phyloP scores from a whole-genome alignment of 2,888 invertebrate species.

The Cryptus armator region DNA sequence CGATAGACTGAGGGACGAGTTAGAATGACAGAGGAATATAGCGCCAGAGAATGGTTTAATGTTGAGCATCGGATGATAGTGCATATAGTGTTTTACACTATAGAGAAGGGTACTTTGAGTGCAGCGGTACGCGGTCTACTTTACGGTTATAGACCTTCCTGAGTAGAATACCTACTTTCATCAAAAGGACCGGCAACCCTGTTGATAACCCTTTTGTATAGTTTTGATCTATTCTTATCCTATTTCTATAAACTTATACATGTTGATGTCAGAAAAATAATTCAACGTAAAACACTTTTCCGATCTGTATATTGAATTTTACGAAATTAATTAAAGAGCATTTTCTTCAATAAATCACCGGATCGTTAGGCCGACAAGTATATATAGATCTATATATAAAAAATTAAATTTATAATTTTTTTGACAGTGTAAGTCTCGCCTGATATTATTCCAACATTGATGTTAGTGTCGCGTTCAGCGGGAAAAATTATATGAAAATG shows the following conservation, averaged over 20 bases:
- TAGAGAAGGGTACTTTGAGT: neutral
- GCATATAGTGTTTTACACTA: constrained; percentile 1
- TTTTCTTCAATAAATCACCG: too few relatives aligned
- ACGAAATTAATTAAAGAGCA: too few relatives aligned
- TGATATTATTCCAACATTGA: too few relatives aligned
- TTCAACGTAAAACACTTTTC: too few relatives aligned
- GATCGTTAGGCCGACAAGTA: too few relatives aligned
- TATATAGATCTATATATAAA: too few relatives aligned
- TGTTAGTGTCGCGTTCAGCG: too few relatives aligned
- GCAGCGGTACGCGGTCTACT: constrained; percentile 34
- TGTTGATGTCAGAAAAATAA: neutral
- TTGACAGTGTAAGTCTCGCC: too few relatives aligned
- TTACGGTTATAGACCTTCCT: constrained; percentile 43
- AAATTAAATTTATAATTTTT: too few relatives aligned
- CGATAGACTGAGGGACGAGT: constrained; percentile 4
- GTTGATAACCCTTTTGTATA: too few relatives aligned
- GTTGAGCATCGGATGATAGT: constrained; percentile 17
- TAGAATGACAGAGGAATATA: constrained; percentile 9
- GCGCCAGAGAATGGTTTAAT: constrained; percentile 26
- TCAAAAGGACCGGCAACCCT: neutral
- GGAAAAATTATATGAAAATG: too few relatives aligned
- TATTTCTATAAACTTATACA: neutral
- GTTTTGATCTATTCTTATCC: neutral
- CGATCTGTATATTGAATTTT: too few relatives aligned
- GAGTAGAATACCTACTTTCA: neutral